These are phyloP conservation scores for Dryobotodes eremita DNA, from an alignment of 2,888 invertebrate genomes.

Conservation along the genomic window DNA sequence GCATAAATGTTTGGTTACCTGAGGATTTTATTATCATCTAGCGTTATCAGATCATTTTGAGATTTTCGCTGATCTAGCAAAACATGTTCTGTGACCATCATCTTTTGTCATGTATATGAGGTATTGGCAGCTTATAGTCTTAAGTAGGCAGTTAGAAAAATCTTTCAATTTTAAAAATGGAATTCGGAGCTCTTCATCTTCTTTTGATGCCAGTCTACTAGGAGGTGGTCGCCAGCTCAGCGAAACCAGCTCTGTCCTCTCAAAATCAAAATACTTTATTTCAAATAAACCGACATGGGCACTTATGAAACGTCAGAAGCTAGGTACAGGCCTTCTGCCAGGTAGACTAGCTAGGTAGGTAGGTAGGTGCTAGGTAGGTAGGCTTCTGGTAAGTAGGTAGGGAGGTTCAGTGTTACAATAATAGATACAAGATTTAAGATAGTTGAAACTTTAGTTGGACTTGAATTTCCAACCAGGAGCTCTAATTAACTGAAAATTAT, in stretches of 20 bases:
- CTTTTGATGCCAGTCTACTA: not conserved
- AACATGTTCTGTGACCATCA: not conserved
- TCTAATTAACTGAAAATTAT: conserved; percentile 27
- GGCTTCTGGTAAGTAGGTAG: no score
- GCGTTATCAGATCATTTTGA: not conserved
- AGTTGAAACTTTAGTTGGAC: not conserved
- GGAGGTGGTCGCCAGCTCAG: not conserved
- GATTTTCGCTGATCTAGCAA: not conserved
- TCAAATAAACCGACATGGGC: no score
- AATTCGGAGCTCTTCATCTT: not conserved
- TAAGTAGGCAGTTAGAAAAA: not conserved
- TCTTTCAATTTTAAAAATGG: not conserved
- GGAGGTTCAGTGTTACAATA: not conserved
- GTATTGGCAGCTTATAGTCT: not conserved
- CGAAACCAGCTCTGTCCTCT: not conserved
- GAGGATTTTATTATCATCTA: not conserved
- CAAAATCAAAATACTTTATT: no score
- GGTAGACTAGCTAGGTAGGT: no score
- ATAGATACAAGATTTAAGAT: not conserved
- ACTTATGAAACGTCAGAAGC: no score
- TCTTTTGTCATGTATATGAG: no score
- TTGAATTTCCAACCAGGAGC: not conserved
- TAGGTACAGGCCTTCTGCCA: not conserved
- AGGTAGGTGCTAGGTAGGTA: no score
- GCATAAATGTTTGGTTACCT: conserved; percentile 12